Evolutionary conservation across 2,888 invertebrate species (phyloP), one percentile per base, ranked within the genome.

Genomic region (Parnassius orleans): DNA sequence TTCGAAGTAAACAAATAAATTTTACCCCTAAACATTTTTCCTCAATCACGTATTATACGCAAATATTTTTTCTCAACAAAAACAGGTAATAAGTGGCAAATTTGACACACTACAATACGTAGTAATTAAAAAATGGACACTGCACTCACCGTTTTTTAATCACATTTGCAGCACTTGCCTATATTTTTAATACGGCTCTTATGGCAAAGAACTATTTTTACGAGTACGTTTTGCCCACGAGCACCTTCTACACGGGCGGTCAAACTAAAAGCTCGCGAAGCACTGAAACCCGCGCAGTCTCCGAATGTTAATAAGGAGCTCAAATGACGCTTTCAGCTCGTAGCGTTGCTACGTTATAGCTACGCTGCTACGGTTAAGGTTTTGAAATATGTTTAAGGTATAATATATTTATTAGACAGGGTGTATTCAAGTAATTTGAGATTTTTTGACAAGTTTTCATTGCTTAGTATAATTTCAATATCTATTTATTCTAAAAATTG

Each of bases 251-350:
- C 70, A 79, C 84, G 82, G 78, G 77, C 69, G 71, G 62, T 66
- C 77, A 63, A 69, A 65, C 66, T 71, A 70, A 73, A 71, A 64
- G 74, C 72, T 73, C 76, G 76, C 78, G 81, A 77, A 78, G 77
- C 70, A 89, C 89, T 89, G 85, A 72, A 72, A 78, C 77, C 71
- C 86, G 89, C 89, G 89, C 88, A 88, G 87, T 83, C 89, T 89
- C 89, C 82, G 81, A 82, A 73, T 78, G 78, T 66, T 68, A 68
- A 74, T 76, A 79, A 72, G 75, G 71, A 73, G 76, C 76, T 72
- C 72, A 77, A 80, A 76, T 77, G 69, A 68, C 68, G 63, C 66
- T 57, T 56, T 62, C 64, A 65, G 66, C 67, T 65, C 66, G 65
- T 68, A 70, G 69, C 60, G 62, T 52, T 61, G 67, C 67, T 64